Evolutionary conservation across 2,888 invertebrate genomes (phyloP).

Genomic region (Ligdia adustata): DNA sequence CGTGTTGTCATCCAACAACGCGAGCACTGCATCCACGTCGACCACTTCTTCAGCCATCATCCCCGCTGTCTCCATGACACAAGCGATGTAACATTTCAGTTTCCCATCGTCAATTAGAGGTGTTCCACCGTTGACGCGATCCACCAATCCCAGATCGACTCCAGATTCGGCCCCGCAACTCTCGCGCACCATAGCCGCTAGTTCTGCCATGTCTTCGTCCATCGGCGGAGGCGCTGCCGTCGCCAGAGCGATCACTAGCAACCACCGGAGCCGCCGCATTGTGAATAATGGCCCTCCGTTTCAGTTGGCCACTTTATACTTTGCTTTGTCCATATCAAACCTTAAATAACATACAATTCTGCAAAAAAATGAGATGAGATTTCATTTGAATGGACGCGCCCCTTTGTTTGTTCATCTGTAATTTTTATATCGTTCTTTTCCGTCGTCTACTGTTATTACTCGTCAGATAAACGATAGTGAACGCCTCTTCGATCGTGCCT

Average conservation of each 20-base stretch:
- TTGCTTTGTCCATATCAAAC: neutral
- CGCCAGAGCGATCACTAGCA: neutral
- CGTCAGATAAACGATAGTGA: neutral
- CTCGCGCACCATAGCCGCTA: conserved; percentile 1
- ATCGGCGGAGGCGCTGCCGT: conserved; percentile 1
- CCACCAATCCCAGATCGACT: conserved; percentile 3
- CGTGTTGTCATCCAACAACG: neutral
- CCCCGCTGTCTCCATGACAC: conserved; percentile 10
- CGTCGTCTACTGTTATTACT: neutral
- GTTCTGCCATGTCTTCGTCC: conserved; percentile 12
- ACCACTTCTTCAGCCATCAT: conserved; percentile 9
- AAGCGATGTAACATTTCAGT: conserved; percentile 9
- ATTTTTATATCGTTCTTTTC: neutral
- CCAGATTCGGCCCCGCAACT: conserved; percentile 1
- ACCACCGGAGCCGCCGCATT: neutral
- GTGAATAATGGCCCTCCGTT: neutral
- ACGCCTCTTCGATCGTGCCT: neutral
- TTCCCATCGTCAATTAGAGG: neutral
- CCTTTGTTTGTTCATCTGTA: neutral
- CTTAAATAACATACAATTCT: neutral
- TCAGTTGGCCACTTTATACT: neutral
- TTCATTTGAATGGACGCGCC: neutral
- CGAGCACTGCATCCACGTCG: neutral
- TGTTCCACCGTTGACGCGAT: neutral
- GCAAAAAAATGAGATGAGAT: neutral